These are phyloP conservation scores for Galeopsomyia nigrocyanea DNA, from an alignment of 2,888 invertebrate genomes.

Conservation along the genomic window DNA sequence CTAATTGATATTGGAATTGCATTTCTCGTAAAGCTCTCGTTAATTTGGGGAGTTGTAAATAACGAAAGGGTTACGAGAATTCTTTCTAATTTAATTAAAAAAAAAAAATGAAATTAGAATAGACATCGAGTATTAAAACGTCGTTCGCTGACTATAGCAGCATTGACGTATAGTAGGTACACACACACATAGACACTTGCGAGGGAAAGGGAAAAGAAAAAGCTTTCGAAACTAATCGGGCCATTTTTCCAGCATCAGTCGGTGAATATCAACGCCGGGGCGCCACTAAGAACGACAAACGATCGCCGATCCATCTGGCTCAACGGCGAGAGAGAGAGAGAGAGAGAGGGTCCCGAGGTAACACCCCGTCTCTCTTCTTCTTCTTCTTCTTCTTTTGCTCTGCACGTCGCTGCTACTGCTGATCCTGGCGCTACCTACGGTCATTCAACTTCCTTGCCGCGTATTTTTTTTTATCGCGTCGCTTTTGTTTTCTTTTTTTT, in stretches of 20 bases:
- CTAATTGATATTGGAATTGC: too few relatives aligned
- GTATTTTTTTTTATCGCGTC: constrained; percentile 18
- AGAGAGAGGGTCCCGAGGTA: background rate
- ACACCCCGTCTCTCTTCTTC: constrained; percentile 19
- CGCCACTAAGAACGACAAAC: constrained; percentile 67
- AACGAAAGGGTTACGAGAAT: too few relatives aligned
- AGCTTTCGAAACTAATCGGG: constrained; percentile 63
- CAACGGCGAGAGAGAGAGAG: constrained; percentile 51
- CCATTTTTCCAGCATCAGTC: constrained; percentile 68
- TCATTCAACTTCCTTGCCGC: constrained; percentile 35
- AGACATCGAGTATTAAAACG: too few relatives aligned
- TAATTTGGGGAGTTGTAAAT: too few relatives aligned
- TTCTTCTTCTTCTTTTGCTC: constrained; percentile 21
- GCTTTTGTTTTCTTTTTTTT: constrained; percentile 9
- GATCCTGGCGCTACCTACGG: constrained; percentile 32
- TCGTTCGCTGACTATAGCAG: too few relatives aligned
- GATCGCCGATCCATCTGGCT: constrained; percentile 68
- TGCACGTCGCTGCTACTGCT: constrained; percentile 8
- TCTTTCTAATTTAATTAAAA: too few relatives aligned
- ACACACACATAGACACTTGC: constrained; percentile 23
- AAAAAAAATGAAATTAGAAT: too few relatives aligned
- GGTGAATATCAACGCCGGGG: constrained; percentile 65
- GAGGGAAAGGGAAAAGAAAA: constrained; percentile 44
- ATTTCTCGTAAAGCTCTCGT: too few relatives aligned
- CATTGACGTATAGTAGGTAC: too few relatives aligned